Evolutionary conservation across 2,888 invertebrate genomes (phyloP), one percentile per base, ranked within the genome.

Genomic region (Dastarcus helophoroides): DNA sequence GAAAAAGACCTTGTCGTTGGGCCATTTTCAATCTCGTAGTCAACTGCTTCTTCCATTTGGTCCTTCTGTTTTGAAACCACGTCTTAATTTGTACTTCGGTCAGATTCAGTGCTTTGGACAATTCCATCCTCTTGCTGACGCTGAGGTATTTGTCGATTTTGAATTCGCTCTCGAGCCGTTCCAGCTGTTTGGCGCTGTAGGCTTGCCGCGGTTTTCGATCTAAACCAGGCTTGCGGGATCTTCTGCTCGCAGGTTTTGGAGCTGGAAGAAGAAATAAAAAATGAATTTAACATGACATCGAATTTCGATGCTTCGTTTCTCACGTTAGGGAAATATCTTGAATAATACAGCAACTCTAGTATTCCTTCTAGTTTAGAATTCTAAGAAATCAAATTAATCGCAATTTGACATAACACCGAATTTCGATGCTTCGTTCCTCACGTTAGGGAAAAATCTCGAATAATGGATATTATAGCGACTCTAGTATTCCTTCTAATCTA

Each of bases 31-130:
- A 62, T 3, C 89, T 67, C 0, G 89, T 84, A 1, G 93, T 90
- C 48, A 95, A 63, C 53, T 95, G 94, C 50, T 95, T 95, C 64
- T 95, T 93, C 93, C 93, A 94, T 57, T 95, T 94, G 1, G 94
- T 95, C 38, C 94, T 69, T 34, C 94, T 70, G 56, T 94, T 91
- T 61, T 91, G 90, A 56, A 93, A 93, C 93, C 93, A 93, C 0
- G 93, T 93, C 58, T 94, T 94, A 43, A 94, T 91, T 64, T 94
- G 93, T 0, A 91, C 91, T 63, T 94, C 93, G 0, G 91, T 91
- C 24, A 94, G 67, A 42, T 77, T 82, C 16, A 95, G 61, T 0
- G 80, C 79, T 58, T 89, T 86, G 1, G 93, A 91, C 3, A 95
- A 66, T 48, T 94, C 91, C 79, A 91, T 82, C 31, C 95, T 68